A percentile compares a stretch with the other conserved stretches of the same genome.
phyloP scores from a whole-genome alignment of 1,140 invertebrate genomes.

The Sycobia sp. region DNA sequence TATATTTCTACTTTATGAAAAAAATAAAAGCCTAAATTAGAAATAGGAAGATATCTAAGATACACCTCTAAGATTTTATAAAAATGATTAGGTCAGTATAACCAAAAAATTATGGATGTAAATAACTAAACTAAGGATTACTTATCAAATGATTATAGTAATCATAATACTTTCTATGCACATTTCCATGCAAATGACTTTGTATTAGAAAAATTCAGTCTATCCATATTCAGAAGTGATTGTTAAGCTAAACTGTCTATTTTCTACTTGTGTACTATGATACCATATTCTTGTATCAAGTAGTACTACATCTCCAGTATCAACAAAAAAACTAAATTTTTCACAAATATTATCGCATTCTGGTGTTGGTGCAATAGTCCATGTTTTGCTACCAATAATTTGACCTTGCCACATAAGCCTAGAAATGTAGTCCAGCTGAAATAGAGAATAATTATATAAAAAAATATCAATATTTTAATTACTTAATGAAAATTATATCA shows the following conservation, averaged over 20 bases:
- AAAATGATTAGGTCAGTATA: constrained; percentile 27
- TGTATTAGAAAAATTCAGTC: constrained; percentile 5
- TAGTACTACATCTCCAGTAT: constrained; percentile 84
- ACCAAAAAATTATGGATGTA: constrained; percentile 16
- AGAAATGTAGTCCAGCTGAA: constrained; percentile 88
- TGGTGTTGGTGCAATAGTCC: constrained; percentile 83
- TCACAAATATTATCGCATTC: constrained; percentile 85
- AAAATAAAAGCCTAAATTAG: constrained; percentile 20
- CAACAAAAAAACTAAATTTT: constrained; percentile 76
- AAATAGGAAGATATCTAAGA: constrained; percentile 13
- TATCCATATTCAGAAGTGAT: constrained; percentile 87
- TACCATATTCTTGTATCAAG: constrained; percentile 93
- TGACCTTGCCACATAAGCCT: constrained; percentile 94
- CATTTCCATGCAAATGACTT: too few relatives aligned
- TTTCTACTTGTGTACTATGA: constrained; percentile 83
- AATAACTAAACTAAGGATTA: constrained; percentile 14
- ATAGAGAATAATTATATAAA: constrained; percentile 6
- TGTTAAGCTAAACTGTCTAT: constrained; percentile 85
- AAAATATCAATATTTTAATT: too few relatives aligned
- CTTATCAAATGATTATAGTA: background rate
- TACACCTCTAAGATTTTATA: constrained; percentile 27
- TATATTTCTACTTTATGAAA: too few relatives aligned
- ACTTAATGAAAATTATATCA: background rate
- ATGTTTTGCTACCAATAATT: constrained; percentile 83
- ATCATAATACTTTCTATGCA: constrained; percentile 13